phyloP scores from a whole-genome alignment of 1,140 invertebrate genomes.

The Trichogramma pretiosum region DNA sequence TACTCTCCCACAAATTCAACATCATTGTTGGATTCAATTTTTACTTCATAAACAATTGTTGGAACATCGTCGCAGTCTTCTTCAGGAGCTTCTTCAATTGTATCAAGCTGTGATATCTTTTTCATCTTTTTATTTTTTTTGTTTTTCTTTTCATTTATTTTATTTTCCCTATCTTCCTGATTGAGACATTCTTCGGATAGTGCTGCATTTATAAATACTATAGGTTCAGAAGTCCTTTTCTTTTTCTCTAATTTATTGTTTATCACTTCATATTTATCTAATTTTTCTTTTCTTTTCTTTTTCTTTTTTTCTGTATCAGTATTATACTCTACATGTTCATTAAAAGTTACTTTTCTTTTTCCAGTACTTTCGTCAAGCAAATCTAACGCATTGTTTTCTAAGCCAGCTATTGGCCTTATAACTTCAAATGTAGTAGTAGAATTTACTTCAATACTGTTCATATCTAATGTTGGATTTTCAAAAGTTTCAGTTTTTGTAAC shows the following conservation, averaged over 20 bases:
- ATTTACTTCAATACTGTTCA: slow-evolving; percentile 7
- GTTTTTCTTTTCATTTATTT: slow-evolving; percentile 28
- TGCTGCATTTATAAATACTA: slow-evolving; percentile 11
- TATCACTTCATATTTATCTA: slow-evolving; percentile 39
- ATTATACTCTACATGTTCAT: slow-evolving; percentile 36
- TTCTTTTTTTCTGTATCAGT: slow-evolving; percentile 30
- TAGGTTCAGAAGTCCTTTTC: too few relatives aligned
- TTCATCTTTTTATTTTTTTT: slow-evolving; percentile 21
- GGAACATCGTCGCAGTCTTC: slow-evolving; percentile 16
- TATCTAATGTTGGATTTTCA: not conserved
- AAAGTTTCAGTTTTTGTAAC: not conserved
- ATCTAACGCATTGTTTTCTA: slow-evolving; percentile 36
- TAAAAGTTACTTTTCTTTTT: slow-evolving; percentile 39
- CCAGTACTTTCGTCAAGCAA: slow-evolving; percentile 31
- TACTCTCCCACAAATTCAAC: slow-evolving; percentile 8
- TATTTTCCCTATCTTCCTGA: slow-evolving; percentile 30
- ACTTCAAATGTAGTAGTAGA: slow-evolving; percentile 33
- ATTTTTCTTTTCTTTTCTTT: slow-evolving; percentile 27
- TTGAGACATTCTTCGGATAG: slow-evolving; percentile 14
- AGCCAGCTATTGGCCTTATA: slow-evolving; percentile 26
- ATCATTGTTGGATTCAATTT: slow-evolving; percentile 3
- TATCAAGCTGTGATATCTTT: slow-evolving; percentile 28
- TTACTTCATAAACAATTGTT: not conserved
- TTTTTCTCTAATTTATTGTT: slow-evolving; percentile 30
- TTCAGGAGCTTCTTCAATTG: slow-evolving; percentile 32